Percentiles rank a stretch among this genome's conserved stretches.
Evolutionary conservation across 2,797 vertebrate genomes (phyloP).

Genomic region (Chloroceryle inda): DNA sequence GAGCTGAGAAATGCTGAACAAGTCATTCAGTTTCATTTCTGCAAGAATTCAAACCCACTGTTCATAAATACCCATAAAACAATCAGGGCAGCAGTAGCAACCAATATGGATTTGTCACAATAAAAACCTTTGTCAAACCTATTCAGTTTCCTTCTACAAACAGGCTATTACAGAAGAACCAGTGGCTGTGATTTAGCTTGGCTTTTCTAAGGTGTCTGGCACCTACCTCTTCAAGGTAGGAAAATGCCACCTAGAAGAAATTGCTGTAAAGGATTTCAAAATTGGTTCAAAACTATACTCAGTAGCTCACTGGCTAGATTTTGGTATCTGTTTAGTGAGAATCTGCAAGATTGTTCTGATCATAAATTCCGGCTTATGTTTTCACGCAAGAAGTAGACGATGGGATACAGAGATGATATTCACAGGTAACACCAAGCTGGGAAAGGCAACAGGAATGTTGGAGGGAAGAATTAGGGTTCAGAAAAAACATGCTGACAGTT

Average conservation of each 20-base stretch:
- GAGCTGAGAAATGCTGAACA: neutral
- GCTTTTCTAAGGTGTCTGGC: neutral
- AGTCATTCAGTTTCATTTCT: neutral
- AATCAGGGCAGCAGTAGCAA: neutral
- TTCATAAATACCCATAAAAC: neutral
- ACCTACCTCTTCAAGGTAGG: neutral
- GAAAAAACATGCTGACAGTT: neutral
- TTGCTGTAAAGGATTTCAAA: neutral
- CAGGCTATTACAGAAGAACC: neutral
- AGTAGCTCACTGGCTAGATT: neutral
- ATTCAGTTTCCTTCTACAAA: constrained; percentile 16
- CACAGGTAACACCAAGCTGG: neutral
- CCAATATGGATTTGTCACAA: neutral
- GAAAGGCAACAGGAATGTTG: neutral
- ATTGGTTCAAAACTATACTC: neutral
- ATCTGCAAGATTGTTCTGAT: neutral
- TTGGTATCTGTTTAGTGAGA: neutral
- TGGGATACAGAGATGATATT: neutral
- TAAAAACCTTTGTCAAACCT: neutral
- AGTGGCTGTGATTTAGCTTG: neutral
- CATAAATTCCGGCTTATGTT: neutral
- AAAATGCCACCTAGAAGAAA: neutral
- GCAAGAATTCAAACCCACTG: neutral
- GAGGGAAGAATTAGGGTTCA: neutral
- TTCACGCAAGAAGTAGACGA: neutral